Conservation (phyloP, 2,113 vertebrate species). For the Periophthalmodon schlosseri region DNA sequence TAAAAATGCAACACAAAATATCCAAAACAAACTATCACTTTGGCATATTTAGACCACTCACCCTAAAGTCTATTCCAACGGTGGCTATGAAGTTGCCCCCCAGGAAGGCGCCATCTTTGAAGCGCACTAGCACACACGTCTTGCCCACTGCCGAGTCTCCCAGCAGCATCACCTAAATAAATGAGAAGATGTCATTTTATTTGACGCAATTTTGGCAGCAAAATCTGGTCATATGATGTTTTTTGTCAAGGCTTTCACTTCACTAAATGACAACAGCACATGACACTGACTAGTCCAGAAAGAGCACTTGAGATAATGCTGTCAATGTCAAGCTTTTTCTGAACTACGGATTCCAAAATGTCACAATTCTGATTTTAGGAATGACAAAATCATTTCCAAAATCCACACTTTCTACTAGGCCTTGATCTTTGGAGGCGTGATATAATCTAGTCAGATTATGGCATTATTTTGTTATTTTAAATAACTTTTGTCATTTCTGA, state of each 20-base stretch:
- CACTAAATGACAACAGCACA: conserved; percentile 27
- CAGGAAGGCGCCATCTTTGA: conserved; percentile 96
- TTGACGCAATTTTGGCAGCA: background rate
- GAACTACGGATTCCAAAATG: background rate
- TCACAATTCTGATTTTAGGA: background rate
- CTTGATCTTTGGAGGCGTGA: too few species aligned
- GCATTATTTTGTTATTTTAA: too few species aligned
- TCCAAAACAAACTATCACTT: background rate
- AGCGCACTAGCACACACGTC: conserved; percentile 95
- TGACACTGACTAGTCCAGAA: conserved; percentile 11
- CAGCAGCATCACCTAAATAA: conserved; percentile 93
- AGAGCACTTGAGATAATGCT: conserved; percentile 5
- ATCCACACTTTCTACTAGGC: too few species aligned
- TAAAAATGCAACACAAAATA: conserved; percentile 5
- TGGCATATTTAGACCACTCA: conserved; percentile 76
- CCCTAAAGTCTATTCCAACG: conserved; percentile 99
- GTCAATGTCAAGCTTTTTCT: background rate
- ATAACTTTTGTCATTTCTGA: too few species aligned
- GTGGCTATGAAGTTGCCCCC: conserved; percentile 97
- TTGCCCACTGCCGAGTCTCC: conserved; percentile 98
- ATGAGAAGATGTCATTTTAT: too few species aligned
- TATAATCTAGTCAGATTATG: too few species aligned
- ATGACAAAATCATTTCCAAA: too few species aligned
- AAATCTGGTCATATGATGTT: conserved; percentile 4
- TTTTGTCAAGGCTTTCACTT: conserved; percentile 16